These are phyloP conservation scores for Camelus dromedarius DNA, from an alignment of 2,113 vertebrate species.

Conservation along the genomic window DNA sequence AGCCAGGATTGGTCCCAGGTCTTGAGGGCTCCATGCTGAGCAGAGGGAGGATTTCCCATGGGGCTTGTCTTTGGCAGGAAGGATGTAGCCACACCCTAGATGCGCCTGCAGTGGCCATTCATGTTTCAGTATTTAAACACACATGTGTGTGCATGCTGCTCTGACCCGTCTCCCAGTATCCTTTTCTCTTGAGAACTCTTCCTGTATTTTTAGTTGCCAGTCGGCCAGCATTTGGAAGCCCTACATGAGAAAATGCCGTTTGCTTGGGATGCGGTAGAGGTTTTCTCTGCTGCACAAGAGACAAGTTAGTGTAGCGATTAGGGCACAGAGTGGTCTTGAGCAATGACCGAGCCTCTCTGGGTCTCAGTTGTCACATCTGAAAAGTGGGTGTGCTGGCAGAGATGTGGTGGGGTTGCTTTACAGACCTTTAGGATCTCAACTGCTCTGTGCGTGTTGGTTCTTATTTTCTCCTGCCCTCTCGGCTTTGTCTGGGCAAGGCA, in stretches of 20 bases:
- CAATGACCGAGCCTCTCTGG: neutral
- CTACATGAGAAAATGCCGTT: neutral
- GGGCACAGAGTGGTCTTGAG: neutral
- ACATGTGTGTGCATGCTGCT: accelerated
- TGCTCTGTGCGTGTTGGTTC: accelerated
- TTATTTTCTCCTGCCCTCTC: accelerated
- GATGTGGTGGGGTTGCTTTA: accelerated
- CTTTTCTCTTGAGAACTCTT: neutral
- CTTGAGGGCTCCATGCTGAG: accelerated
- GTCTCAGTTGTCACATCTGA: neutral
- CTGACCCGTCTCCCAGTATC: accelerated
- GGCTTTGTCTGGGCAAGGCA: no score
- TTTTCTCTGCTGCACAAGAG: no score
- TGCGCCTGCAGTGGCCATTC: accelerated
- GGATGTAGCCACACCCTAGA: accelerated
- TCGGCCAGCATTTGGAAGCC: neutral
- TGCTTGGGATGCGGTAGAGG: accelerated
- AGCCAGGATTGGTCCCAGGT: neutral
- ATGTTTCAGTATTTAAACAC: no score
- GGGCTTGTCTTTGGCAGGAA: no score
- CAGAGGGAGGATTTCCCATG: neutral
- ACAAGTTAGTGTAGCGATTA: accelerated
- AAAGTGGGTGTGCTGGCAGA: accelerated
- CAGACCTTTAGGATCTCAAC: accelerated
- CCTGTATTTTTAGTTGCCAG: neutral